A percentile compares a stretch with the other conserved stretches of the same genome.
phyloP scores from a whole-genome alignment of 2,888 invertebrate species.

The Alentia gelatinosa region DNA sequence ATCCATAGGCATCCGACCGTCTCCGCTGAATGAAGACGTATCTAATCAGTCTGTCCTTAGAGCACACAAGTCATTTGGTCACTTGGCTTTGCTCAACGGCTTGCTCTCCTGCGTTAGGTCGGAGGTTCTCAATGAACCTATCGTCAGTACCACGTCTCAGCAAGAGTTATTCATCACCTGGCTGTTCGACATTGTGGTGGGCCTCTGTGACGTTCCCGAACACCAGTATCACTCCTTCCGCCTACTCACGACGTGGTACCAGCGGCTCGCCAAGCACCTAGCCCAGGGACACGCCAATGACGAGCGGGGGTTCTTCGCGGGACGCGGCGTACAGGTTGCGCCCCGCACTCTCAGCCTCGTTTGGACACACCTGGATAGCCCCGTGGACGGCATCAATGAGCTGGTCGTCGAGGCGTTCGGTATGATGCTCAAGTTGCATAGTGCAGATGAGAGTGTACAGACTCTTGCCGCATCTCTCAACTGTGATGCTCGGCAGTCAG shows the following conservation, averaged over 20 bases:
- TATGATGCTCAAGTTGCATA: not conserved
- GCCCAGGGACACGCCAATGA: not conserved
- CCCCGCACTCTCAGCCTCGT: slow-evolving; percentile 68
- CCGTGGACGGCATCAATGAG: slow-evolving; percentile 76
- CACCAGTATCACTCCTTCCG: slow-evolving; percentile 57
- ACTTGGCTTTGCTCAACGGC: slow-evolving; percentile 24
- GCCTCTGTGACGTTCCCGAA: slow-evolving; percentile 1
- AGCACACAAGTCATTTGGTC: not conserved
- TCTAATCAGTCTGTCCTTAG: not conserved
- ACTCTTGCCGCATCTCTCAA: not conserved
- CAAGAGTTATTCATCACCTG: not conserved
- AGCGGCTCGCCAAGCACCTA: not conserved
- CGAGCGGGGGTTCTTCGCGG: not conserved
- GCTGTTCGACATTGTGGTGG: slow-evolving; percentile 11
- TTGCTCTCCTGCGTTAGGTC: slow-evolving; percentile 24
- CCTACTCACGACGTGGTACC: slow-evolving; percentile 54
- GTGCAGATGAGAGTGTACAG: not conserved
- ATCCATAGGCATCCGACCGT: not conserved
- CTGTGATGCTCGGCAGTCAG: not conserved
- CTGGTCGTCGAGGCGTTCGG: slow-evolving; percentile 68
- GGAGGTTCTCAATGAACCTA: not conserved
- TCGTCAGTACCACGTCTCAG: not conserved
- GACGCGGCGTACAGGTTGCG: not conserved
- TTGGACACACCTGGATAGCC: slow-evolving; percentile 75
- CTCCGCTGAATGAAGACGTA: not conserved